Percentiles rank a stretch among this genome's conserved stretches.
Conservation (phyloP, 2,888 invertebrate genomes). For the Phortica magna region DNA sequence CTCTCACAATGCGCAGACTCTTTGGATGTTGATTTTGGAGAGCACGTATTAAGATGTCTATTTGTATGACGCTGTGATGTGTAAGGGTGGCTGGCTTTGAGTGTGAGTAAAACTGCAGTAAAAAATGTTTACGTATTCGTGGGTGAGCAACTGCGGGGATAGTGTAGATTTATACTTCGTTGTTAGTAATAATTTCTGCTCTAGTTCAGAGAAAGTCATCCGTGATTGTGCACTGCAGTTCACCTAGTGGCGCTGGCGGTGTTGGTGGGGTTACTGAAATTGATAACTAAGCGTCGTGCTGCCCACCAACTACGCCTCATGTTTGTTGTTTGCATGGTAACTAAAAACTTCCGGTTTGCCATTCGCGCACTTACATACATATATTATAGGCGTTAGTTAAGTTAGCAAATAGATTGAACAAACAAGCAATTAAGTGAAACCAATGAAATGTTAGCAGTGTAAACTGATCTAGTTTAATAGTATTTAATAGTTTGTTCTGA, state of each 20-base stretch:
- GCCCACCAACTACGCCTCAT: neutral
- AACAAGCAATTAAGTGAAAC: neutral
- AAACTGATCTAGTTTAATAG: no score
- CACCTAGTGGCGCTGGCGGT: neutral
- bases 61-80: no score
- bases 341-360: conserved; percentile 65
- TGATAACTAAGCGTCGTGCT: neutral
- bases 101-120: no score
- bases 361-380: conserved; percentile 36
- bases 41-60: neutral
- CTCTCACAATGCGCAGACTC: conserved; percentile 48
- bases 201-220: conserved; percentile 37
- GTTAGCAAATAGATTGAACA: conserved; percentile 50
- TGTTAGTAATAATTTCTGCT: conserved; percentile 39
- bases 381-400: conserved; percentile 41
- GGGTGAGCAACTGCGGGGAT: no score
- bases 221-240: neutral
- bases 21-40: conserved; percentile 47
- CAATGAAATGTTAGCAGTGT: no score
- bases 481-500: no score
- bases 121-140: no score
- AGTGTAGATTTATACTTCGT: no score
- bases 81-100: neutral
- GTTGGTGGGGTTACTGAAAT: neutral
- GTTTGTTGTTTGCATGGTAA: neutral